A percentile compares a stretch with the other conserved stretches of the same genome.
Evolutionary conservation across 2,888 invertebrate genomes (phyloP).

Genomic region (Brachyopa scutellaris): DNA sequence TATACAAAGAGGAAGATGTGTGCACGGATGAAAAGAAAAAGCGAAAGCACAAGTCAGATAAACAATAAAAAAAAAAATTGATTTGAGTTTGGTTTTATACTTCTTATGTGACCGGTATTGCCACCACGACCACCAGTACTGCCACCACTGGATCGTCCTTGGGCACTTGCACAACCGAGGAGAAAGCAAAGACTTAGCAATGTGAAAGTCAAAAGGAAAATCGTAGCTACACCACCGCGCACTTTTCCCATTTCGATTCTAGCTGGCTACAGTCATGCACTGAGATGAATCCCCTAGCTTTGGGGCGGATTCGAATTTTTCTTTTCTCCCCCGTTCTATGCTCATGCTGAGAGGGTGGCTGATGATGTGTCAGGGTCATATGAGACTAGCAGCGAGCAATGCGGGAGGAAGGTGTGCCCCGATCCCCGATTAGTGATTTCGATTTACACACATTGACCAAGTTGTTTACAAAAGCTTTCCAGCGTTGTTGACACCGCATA

Average conservation of each 20-base stretch:
- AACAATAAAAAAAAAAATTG: conserved; percentile 14
- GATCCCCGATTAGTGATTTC: conserved; percentile 19
- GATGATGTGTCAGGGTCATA: conserved; percentile 69
- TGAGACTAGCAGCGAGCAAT: conserved; percentile 24
- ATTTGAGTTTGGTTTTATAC: conserved; percentile 74
- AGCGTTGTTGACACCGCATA: conserved; percentile 3
- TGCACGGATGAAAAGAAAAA: neutral
- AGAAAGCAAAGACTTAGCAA: conserved; percentile 53
- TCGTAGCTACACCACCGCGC: conserved; percentile 46
- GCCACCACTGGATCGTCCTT: conserved; percentile 74
- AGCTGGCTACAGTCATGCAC: conserved; percentile 56
- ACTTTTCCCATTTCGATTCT: conserved; percentile 66
- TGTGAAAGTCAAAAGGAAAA: conserved; percentile 58
- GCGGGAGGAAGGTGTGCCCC: conserved; percentile 1
- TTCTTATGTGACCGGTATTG: conserved; percentile 78
- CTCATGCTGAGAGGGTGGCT: conserved; percentile 17
- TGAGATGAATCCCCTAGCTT: conserved; percentile 45
- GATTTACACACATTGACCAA: conserved; percentile 12
- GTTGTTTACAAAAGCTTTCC: conserved; percentile 36
- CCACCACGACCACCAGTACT: conserved; percentile 24
- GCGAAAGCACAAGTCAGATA: conserved; percentile 1
- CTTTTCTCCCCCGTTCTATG: conserved; percentile 10
- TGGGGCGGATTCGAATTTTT: conserved; percentile 26
- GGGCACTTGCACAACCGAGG: conserved; percentile 40
- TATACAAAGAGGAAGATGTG: neutral